These are phyloP conservation scores for Liodrosophila aerea DNA, from an alignment of 2,888 invertebrate species.

Conservation along the genomic window DNA sequence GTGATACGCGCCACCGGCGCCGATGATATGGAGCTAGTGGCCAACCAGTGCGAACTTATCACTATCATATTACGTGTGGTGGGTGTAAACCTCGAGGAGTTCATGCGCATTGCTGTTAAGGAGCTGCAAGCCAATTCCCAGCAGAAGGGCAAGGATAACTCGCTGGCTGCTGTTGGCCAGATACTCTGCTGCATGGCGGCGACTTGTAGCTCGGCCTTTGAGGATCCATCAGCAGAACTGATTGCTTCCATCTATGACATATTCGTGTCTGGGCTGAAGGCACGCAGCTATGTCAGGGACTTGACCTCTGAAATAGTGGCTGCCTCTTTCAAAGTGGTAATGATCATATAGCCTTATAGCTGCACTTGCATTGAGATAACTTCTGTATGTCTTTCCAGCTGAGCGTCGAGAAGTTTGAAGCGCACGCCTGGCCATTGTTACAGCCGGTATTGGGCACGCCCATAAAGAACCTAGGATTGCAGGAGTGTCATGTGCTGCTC, in stretches of 20 bases:
- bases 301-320: too few species aligned
- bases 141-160: conserved; percentile 54
- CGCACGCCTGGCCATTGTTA: conserved; percentile 46
- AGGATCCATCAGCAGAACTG: conserved; percentile 11
- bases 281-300: too few species aligned
- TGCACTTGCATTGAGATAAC: not conserved
- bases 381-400: conserved; percentile 13
- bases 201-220: conserved; percentile 29
- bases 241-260: conserved; percentile 36
- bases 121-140: conserved; percentile 37
- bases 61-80: conserved; percentile 35
- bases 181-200: conserved; percentile 37
- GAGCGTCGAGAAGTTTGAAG: conserved; percentile 7
- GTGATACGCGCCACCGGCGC: conserved; percentile 61
- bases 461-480: conserved; percentile 22
- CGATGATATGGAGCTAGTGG: conserved; percentile 40
- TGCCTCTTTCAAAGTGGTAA: too few species aligned
- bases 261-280: too few species aligned
- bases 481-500: conserved; percentile 39
- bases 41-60: conserved; percentile 26
- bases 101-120: conserved; percentile 29
- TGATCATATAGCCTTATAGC: too few species aligned
- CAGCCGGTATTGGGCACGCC: conserved; percentile 35
- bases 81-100: conserved; percentile 32
- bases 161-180: conserved; percentile 56